Base-by-base conservation (phyloP, 1,140 invertebrate species). In the Cephus cinctus region DNA sequence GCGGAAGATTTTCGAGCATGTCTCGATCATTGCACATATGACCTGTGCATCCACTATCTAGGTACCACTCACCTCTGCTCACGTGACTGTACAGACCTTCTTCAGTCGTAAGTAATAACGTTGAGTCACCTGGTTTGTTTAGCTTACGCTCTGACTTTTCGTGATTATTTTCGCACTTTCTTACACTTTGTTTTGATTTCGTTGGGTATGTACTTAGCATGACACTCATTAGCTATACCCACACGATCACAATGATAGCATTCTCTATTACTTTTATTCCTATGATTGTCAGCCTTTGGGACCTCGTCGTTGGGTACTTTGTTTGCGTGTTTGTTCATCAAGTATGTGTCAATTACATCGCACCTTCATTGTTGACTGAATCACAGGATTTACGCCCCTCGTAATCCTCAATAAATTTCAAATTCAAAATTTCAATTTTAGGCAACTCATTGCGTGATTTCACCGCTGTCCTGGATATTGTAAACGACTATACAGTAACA, bases 391-490 rank as follows among this genome's bases (percentile, higher is more conserved):
- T 34, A n/a, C 46, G 34, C 5, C 21, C 20, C 18, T 51, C 43
- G n/a, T 30, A 20, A 43, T 57, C 52, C 12, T 55, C 52, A 2
- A 55, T 9, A 11, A 55, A 41, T 43, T 58, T 58, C 11, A 58
- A 42, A 25, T 47, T 50, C 18, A 55, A 27, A 15, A 36, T 23
- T 19, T 55, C 52, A 4, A 25, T 19, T 3, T 20, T 47, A 4
- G 56, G 56, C 19, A 58, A 42, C 20, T 32, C 49, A 32, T 58
- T 49, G 6, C 48, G 43, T 3, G 35, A 38, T 34, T 58, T 49
- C 12, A 58, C 49, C 4, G 56, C 56, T 20, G 20, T 23, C 8
- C 47, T 30, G 22, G 52, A 57, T 9, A 19, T 54, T 23, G 46
- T 47, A 41, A 39, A 57, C 6, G 41, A 21, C 44, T 53, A 20